phyloP scores from a whole-genome alignment of 2,113 vertebrate species.

The Chaetodon trifascialis region DNA sequence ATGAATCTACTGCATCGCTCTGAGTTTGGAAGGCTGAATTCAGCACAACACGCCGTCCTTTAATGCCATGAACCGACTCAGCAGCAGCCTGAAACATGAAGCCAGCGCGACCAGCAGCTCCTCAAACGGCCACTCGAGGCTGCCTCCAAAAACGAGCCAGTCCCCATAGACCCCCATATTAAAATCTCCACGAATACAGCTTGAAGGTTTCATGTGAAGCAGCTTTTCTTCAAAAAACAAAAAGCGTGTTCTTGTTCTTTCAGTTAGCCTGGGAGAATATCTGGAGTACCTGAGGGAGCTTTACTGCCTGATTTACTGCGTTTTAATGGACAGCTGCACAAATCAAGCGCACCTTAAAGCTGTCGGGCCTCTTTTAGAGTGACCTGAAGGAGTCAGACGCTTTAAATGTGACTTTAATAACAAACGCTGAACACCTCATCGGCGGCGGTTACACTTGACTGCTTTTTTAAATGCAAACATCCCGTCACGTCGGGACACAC shows the following conservation, averaged over 20 bases:
- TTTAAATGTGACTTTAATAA: conserved; percentile 19
- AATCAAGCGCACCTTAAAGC: conserved; percentile 45
- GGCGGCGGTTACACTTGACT: neutral
- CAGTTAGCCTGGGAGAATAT: neutral
- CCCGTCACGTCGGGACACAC: neutral
- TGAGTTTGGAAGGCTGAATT: neutral
- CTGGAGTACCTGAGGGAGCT: conserved; percentile 11
- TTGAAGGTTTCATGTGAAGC: too few relatives aligned
- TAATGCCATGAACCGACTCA: neutral
- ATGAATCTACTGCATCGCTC: neutral
- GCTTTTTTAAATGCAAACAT: neutral
- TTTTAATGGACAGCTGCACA: conserved; percentile 30
- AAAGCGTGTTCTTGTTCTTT: neutral
- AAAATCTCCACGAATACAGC: too few relatives aligned
- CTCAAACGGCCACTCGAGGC: too few relatives aligned
- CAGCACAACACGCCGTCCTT: neutral
- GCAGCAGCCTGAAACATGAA: neutral
- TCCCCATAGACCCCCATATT: too few relatives aligned
- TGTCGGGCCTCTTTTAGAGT: conserved; percentile 5
- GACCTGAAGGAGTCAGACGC: neutral
- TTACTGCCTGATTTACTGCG: conserved; percentile 25
- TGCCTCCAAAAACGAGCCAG: too few relatives aligned
- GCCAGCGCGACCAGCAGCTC: too few relatives aligned
- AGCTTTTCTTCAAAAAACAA: too few relatives aligned
- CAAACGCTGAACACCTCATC: neutral